Conservation (phyloP, 2,888 invertebrate species). For the Eulithis prunata region DNA sequence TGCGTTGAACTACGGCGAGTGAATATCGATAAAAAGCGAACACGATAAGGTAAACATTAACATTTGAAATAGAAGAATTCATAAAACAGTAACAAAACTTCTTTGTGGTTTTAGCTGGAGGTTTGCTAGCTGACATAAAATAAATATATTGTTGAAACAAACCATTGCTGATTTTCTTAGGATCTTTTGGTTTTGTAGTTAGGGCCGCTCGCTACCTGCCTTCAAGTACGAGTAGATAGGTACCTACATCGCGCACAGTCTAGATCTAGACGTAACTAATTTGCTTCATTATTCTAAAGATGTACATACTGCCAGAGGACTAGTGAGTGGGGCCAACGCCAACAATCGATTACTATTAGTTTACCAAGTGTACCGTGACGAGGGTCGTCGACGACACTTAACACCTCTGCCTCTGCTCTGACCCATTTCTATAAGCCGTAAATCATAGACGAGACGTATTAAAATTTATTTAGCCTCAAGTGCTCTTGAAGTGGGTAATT, state of each 20-base stretch:
- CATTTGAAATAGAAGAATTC: background rate
- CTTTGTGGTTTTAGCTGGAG: too few species aligned
- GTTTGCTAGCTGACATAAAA: too few species aligned
- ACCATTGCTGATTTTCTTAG: too few species aligned
- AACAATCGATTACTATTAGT: constrained; percentile 23
- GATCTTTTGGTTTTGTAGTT: too few species aligned
- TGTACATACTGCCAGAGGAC: constrained; percentile 13
- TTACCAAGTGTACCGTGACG: constrained; percentile 27
- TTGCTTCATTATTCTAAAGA: constrained; percentile 1
- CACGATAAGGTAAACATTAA: constrained; percentile 8
- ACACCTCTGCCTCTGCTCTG: constrained; percentile 34
- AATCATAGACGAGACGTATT: constrained; percentile 23
- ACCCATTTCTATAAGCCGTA: constrained; percentile 33
- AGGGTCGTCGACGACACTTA: constrained; percentile 31
- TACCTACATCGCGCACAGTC: too few species aligned
- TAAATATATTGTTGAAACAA: too few species aligned
- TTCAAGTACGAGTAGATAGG: too few species aligned
- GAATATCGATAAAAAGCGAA: constrained; percentile 24
- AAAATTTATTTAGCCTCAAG: constrained; percentile 19
- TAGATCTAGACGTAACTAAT: background rate
- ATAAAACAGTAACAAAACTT: too few species aligned
- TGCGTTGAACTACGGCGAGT: constrained; percentile 15
- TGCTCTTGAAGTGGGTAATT: constrained; percentile 20
- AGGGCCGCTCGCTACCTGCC: too few species aligned
- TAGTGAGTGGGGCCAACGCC: constrained; percentile 27